Evolutionary conservation across 2,797 vertebrate genomes (phyloP).

Genomic region (Esox lucius): DNA sequence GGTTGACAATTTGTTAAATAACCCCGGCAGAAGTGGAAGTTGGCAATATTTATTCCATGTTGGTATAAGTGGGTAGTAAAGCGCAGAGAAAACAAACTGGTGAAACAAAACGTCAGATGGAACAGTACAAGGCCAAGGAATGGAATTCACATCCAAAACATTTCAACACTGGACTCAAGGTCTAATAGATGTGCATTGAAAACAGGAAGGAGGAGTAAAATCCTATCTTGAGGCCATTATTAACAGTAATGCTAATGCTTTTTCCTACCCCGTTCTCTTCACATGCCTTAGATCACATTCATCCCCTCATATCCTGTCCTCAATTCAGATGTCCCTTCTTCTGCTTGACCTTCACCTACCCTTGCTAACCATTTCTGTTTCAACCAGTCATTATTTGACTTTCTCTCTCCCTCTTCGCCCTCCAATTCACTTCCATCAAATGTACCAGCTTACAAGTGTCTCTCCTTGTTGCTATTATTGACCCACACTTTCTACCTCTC

Average conservation of each 20-base stretch:
- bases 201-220: conserved; percentile 19
- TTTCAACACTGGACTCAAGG: not conserved
- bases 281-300: not conserved
- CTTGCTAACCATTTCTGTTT: no score
- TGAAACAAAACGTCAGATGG: conserved; percentile 5
- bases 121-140: conserved; percentile 19
- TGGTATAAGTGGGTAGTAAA: not conserved
- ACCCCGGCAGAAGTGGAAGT: not conserved
- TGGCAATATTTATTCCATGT: not conserved
- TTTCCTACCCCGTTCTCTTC: conserved; percentile 27
- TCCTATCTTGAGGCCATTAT: conserved; percentile 45
- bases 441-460: not conserved
- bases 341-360: not conserved
- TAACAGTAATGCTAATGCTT: conserved; percentile 51
- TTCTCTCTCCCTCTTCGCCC: not conserved
- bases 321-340: not conserved
- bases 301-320: conserved; percentile 15
- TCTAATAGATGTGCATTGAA: conserved; percentile 21
- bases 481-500: not conserved
- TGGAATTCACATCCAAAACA: conserved; percentile 16
- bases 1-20: not conserved
- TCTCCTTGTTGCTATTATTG: not conserved
- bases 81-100: not conserved
- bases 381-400: not conserved
- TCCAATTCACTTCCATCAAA: not conserved